Evolutionary conservation across 2,888 invertebrate genomes (phyloP), one percentile per base, ranked within the genome.

Genomic region (Lithodes maja): DNA sequence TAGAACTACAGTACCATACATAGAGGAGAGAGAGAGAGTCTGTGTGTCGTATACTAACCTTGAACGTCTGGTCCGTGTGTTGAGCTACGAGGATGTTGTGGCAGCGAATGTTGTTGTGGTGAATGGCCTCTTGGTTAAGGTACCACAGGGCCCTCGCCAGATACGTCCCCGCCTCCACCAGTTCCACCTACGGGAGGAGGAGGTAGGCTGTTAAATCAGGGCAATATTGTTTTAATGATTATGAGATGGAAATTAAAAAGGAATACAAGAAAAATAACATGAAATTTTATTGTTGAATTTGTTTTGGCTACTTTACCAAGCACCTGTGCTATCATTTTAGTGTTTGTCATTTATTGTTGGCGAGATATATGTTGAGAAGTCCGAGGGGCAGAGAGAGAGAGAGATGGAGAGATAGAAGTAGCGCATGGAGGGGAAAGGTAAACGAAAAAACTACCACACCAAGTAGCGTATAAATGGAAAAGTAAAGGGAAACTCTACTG

Each of bases 91-190:
- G 94, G 90, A 98, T 94, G 93, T 97, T 96, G 69, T 96, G 95
- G 93, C 98, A 98, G 85, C 98, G 95, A 89, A 98, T 96, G 93
- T 96, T 96, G 15, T 97, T 98, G 94, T 98, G 98, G 83, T 97
- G 96, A 55, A 97, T 95, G 71, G 96, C 95, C 92, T 96, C 96
- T 93, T 97, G 97, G 93, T 96, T 95, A 94, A 98, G 94, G 94
- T 97, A 97, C 96, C 97, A 97, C 53, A 98, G 94, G 9, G 97
- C 98, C 55, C 97, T 96, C 1, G 98, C 97, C 85, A 98, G 93
- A 85, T 96, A 96, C 54, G 97, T 96, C 9, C 97, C 95, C 77
- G 97, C 97, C 93, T 98, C 97, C 92, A 98, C 95, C 92, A 98
- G 94, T 93, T 97, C 97, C 0, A 96, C 95, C 89, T 92, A 92